Evolutionary conservation across 2,113 vertebrate species (phyloP).

Genomic region (Psephotus haematonotus): DNA sequence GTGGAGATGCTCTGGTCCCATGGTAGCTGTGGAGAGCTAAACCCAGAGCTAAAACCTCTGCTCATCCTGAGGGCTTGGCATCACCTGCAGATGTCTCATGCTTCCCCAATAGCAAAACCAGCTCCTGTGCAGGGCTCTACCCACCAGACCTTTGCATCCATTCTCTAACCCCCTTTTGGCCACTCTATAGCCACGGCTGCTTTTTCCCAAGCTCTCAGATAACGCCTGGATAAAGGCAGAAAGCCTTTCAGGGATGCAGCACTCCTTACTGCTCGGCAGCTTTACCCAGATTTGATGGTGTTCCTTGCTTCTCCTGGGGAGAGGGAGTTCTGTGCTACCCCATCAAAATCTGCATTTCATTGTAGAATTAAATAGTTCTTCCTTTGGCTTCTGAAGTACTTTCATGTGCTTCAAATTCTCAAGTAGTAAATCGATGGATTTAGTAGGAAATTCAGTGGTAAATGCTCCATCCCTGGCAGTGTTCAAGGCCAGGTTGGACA

Average conservation of each 20-base stretch:
- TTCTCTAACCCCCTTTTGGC: neutral
- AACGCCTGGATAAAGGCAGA: neutral
- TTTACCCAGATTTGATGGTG: neutral
- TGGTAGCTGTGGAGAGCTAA: neutral
- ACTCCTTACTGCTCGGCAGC: neutral
- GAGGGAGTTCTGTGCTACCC: neutral
- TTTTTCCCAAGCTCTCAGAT: neutral
- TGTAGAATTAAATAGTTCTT: neutral
- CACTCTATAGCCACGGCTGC: accelerated
- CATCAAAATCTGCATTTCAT: neutral
- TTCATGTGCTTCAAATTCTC: neutral
- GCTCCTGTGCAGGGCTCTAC: neutral
- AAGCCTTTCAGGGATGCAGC: accelerated
- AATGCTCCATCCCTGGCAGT: neutral
- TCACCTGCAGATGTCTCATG: neutral
- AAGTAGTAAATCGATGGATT: neutral
- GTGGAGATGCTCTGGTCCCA: accelerated
- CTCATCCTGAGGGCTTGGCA: neutral
- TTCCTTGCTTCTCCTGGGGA: neutral
- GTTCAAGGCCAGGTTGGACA: neutral
- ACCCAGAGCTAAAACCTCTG: neutral
- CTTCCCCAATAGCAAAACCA: neutral
- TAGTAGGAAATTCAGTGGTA: neutral
- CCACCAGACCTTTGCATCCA: neutral
- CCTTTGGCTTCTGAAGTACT: neutral